Evolutionary conservation across 1,140 invertebrate species (phyloP).

Genomic region (Diorhabda elongata): DNA sequence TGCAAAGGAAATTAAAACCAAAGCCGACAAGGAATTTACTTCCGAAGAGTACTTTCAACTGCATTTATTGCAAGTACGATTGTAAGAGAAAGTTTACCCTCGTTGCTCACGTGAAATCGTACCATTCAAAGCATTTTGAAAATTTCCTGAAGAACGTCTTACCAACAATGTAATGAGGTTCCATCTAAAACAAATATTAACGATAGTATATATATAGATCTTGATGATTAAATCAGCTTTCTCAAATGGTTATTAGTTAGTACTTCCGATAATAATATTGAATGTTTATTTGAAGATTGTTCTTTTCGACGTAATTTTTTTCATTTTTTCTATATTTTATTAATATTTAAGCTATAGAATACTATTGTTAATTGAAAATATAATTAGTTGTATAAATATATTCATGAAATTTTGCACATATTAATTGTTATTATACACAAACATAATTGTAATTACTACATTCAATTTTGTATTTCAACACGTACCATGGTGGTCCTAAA

Average conservation of each 20-base stretch:
- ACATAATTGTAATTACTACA: not conserved
- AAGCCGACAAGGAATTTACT: not conserved
- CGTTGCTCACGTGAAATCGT: conserved; percentile 14
- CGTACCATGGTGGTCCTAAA: not conserved
- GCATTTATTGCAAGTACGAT: conserved; percentile 7
- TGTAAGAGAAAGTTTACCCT: conserved; percentile 15
- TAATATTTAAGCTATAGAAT: not conserved
- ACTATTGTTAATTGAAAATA: not conserved
- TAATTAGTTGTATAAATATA: not conserved
- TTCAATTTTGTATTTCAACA: not conserved
- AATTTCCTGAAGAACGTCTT: conserved; percentile 13
- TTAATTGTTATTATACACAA: not conserved
- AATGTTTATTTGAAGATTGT: not conserved
- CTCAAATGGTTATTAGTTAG: not conserved
- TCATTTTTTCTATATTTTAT: not conserved
- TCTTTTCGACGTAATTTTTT: not conserved
- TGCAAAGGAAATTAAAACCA: not conserved
- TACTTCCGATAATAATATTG: not conserved
- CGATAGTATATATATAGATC: not conserved
- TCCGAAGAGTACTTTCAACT: conserved; percentile 10
- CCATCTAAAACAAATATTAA: not conserved
- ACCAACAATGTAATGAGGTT: conserved; percentile 6
- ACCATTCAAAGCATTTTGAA: conserved; percentile 9
- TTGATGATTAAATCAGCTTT: not conserved
- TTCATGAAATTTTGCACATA: not conserved